Conservation (phyloP, 2,797 vertebrate species). For the Champsocephalus gunnari region DNA sequence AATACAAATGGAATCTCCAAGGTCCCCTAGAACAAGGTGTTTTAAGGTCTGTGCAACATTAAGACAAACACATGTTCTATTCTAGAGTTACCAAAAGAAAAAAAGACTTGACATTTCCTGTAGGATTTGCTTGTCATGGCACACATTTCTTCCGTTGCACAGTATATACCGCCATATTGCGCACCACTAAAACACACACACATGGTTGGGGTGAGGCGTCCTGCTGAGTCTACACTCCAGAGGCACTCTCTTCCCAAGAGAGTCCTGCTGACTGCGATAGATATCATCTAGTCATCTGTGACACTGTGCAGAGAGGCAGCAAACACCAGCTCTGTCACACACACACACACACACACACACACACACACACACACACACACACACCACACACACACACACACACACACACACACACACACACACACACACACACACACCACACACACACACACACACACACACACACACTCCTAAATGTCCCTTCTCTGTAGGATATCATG, state of each 20-base stretch:
- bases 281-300: constrained; percentile 41
- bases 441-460: background rate
- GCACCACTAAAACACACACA: background rate
- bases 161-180: no score
- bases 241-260: constrained; percentile 13
- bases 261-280: constrained; percentile 52
- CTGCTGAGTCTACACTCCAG: constrained; percentile 44
- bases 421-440: no score
- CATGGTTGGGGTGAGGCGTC: background rate
- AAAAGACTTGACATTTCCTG: no score
- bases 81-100: no score
- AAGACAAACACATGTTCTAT: no score
- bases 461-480: background rate
- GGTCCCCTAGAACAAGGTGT: no score
- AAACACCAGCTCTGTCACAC: background rate
- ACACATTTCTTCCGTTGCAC: no score
- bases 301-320: constrained; percentile 38
- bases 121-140: no score
- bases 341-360: constrained; percentile 3
- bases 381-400: constrained; percentile 2
- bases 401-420: background rate
- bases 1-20: no score
- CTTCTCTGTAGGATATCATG: background rate
- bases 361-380: constrained; percentile 5
- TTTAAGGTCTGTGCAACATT: no score